These are phyloP conservation scores for Eupithecia tripunctaria DNA, from an alignment of 2,888 invertebrate genomes.

Conservation along the genomic window DNA sequence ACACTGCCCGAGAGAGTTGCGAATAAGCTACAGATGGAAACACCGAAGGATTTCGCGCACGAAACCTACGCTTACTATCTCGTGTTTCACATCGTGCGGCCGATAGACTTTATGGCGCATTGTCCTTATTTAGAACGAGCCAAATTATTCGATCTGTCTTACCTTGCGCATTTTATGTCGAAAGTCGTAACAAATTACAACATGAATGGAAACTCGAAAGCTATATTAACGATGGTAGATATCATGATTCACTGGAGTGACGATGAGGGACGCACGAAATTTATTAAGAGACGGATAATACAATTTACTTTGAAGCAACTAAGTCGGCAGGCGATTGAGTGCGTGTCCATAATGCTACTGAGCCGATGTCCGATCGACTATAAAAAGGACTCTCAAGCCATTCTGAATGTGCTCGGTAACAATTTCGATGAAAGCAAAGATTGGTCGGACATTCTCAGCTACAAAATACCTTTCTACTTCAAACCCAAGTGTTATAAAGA, in stretches of 20 bases:
- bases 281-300: conserved; percentile 72
- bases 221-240: conserved; percentile 80
- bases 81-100: conserved; percentile 84
- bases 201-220: conserved; percentile 69
- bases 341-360: conserved; percentile 83
- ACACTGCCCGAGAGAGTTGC: conserved; percentile 89
- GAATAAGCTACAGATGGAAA: conserved; percentile 85
- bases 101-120: conserved; percentile 85
- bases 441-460: conserved; percentile 87
- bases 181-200: conserved; percentile 86
- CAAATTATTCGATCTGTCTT: conserved; percentile 67
- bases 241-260: conserved; percentile 83
- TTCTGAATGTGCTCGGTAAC: conserved; percentile 80
- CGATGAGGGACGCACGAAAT: conserved; percentile 53
- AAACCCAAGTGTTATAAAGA: conserved; percentile 85
- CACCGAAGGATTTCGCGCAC: conserved; percentile 84
- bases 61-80: conserved; percentile 85
- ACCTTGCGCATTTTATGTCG: conserved; percentile 84
- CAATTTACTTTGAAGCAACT: conserved; percentile 82
- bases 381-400: conserved; percentile 64
- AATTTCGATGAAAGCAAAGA: conserved; percentile 77
- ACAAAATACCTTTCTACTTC: conserved; percentile 67
- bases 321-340: conserved; percentile 85
- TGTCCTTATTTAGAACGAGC: conserved; percentile 60
- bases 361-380: conserved; percentile 77